Base-by-base conservation (phyloP, 2,888 invertebrate species). In the Eupithecia pulchellata region DNA sequence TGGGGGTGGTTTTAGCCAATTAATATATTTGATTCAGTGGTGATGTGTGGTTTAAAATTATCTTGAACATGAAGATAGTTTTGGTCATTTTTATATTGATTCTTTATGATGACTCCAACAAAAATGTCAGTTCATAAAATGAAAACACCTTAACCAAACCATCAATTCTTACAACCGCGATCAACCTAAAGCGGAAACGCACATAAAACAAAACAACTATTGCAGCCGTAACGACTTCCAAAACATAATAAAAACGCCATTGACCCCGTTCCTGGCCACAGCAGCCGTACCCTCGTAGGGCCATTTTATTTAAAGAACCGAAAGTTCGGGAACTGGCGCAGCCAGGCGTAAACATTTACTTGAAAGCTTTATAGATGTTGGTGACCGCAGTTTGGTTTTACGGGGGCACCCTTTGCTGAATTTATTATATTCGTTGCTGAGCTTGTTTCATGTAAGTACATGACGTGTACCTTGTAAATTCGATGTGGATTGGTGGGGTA, bases 281-380 rank as follows among this genome's bases (percentile, higher is more conserved):
- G 62, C 80, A 84, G 66, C 57, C 34, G 73, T 78, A 82, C 88
- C 88, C 87, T 84, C 82, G 76, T 77, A 80, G 79, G 79, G 77
- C 82, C 83, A 84, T 89, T 90, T 89, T 90, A 88, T 90, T 90
- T 89, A 89, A 90, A 91, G 89, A 87, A 88, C 85, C 81, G 83
- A 85, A 88, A 89, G 85, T 89, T 88, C 78, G 84, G 80, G 78
- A 82, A 79, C 85, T 82, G 73, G 81, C 79, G 86, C 89, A 84
- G 84, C 86, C 90, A 83, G 82, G 88, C 91, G 91, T 89, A 90
- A 91, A 91, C 90, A 89, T 91, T 91, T 86, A 87, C 91, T 90
- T 84, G 91, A 88, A 88, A 90, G 90, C 88, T 91, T 91, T 91
- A 92, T 91, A 89, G 91, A 89, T 87, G 91, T 91, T 88, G 87